phyloP scores from a whole-genome alignment of 2,797 vertebrate genomes.

The Carapus acus region DNA sequence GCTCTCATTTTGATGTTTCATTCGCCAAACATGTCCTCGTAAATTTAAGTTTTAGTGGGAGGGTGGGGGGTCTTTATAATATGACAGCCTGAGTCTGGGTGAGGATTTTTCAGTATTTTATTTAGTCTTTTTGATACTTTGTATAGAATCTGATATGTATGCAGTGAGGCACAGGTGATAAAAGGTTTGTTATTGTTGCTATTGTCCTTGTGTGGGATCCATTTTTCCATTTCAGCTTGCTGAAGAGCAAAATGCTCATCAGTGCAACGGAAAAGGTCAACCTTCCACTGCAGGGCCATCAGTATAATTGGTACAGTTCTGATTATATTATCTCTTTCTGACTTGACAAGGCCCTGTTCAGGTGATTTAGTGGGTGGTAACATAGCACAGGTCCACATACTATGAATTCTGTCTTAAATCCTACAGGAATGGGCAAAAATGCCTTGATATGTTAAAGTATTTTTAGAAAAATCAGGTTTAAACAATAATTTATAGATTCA shows the following conservation, averaged over 20 bases:
- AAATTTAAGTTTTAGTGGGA: slow-evolving; percentile 30
- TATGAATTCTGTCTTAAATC: no score
- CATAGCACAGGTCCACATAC: no score
- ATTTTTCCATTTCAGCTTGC: slow-evolving; percentile 45
- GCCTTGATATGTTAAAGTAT: no score
- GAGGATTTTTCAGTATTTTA: slow-evolving; percentile 70
- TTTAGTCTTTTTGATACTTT: slow-evolving; percentile 70
- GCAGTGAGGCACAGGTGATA: slow-evolving; percentile 46
- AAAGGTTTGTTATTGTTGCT: slow-evolving; percentile 43
- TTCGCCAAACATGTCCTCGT: slow-evolving; percentile 42
- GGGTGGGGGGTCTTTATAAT: slow-evolving; percentile 32
- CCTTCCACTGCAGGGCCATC: slow-evolving; percentile 1
- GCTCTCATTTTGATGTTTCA: slow-evolving; percentile 25
- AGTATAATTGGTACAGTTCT: background rate
- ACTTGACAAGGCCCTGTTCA: background rate
- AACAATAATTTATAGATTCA: no score
- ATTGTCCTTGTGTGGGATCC: slow-evolving; percentile 59
- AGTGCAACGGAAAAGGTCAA: slow-evolving; percentile 45
- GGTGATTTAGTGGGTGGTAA: no score
- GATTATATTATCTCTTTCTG: background rate
- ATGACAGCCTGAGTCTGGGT: slow-evolving; percentile 61
- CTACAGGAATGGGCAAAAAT: no score
- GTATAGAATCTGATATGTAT: slow-evolving; percentile 64
- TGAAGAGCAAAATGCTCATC: slow-evolving; percentile 45
- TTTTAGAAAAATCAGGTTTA: no score